Evolutionary conservation across 2,113 vertebrate species (phyloP), one percentile per base, ranked within the genome.

Genomic region (Notothenia coriiceps): DNA sequence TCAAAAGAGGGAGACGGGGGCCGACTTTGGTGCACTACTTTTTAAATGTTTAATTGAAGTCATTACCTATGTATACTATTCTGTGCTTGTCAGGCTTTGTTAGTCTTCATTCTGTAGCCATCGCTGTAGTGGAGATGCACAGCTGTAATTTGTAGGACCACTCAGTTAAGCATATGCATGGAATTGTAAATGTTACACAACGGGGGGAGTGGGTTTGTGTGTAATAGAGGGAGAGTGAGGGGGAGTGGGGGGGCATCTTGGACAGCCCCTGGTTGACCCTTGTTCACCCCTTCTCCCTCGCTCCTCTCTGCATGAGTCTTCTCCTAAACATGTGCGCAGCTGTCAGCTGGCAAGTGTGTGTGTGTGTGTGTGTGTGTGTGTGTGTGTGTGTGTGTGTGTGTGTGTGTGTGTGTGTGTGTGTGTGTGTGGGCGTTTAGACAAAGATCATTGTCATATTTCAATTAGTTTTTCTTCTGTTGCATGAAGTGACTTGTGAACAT

Each of bases 261-360:
- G 77, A 61, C 80, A 88, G 68, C 82, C 84, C 74, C 57, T 65
- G 74, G 52, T 71, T 91, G 83, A 94, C 92, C 91, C 83, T 68
- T 80, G 69, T 81, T 89, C 83, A 86, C 90, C 87, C 77, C 82
- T 54, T 82, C 65, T 75, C 74, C 82, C 74, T 82, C 1, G 35
- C 83, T 66, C 74, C 65, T 5, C 86, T 85, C 81, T 89, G 72
- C 40, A 82, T 83, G 85, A 85, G 83, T 88, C 86, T 81, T 89
- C 78, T 80, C 73, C 77, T 87, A 83, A 86, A 92, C 86, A 88
- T 91, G 88, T 82, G 66, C 88, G 87, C 89, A 92, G 91, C 88
- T 93, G 87, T 93, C 87, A 92, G 86, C 71, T 88, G 79, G 78
- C 83, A 86, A 85, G 75, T 88, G 72, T 89, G 82, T 92, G 29